Evolutionary conservation across 2,888 invertebrate species (phyloP).

Genomic region (Steinernema carpocapsae): DNA sequence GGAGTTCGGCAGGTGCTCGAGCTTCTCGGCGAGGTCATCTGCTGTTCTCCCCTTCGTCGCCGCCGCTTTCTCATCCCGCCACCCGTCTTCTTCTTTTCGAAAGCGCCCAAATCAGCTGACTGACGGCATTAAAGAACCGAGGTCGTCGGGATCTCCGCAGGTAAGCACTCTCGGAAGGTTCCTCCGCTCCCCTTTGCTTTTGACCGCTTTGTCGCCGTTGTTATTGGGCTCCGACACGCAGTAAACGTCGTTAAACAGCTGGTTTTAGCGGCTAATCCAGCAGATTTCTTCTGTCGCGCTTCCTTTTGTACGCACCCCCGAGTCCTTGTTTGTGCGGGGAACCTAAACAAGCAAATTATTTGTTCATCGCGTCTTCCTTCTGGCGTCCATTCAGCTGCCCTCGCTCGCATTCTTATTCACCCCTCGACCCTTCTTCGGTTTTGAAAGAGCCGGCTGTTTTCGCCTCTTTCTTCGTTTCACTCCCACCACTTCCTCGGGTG

Average conservation of each 20-base stretch:
- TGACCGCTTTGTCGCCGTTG: background rate
- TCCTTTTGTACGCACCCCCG: background rate
- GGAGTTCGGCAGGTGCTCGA: background rate
- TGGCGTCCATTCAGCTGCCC: background rate
- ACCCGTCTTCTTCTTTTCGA: background rate
- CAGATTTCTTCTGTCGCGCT: background rate
- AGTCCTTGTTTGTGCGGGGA: conserved; percentile 7
- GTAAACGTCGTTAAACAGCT: background rate
- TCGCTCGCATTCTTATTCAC: background rate
- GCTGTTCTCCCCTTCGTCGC: conserved; percentile 7
- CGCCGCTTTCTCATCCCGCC: background rate
- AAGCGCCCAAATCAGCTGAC: conserved; percentile 8
- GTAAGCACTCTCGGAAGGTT: background rate
- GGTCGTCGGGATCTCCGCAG: background rate
- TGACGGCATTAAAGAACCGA: background rate
- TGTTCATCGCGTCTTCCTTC: conserved; percentile 5
- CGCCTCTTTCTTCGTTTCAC: too few species aligned
- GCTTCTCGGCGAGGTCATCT: conserved; percentile 1
- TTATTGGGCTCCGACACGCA: background rate
- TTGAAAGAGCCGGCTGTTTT: too few species aligned
- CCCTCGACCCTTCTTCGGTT: too few species aligned
- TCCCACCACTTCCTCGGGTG: too few species aligned
- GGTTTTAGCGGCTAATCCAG: conserved; percentile 31
- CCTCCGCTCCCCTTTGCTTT: background rate
- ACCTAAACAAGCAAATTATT: conserved; percentile 8